Evolutionary conservation across 2,113 vertebrate species (phyloP).

Genomic region (Tenrec ecaudatus): DNA sequence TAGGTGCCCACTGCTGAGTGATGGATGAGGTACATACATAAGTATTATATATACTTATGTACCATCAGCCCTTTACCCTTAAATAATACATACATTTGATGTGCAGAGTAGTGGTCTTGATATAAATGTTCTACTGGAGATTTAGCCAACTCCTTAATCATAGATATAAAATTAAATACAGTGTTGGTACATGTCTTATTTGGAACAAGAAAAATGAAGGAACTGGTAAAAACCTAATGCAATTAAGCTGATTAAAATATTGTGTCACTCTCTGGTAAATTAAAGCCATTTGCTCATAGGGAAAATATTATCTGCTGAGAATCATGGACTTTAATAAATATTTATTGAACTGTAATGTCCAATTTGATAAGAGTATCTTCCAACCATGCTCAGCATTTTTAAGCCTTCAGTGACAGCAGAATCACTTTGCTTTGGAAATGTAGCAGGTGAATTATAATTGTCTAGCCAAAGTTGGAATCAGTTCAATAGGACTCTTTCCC

Average conservation of each 20-base stretch:
- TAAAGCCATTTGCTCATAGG: conserved; percentile 54
- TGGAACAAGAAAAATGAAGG: conserved; percentile 38
- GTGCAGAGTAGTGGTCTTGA: conserved; percentile 15
- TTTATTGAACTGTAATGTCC: conserved; percentile 67
- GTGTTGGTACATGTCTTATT: not conserved
- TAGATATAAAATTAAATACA: conserved; percentile 16
- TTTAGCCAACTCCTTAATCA: not conserved
- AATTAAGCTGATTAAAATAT: conserved; percentile 50
- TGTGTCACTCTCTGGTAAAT: not conserved
- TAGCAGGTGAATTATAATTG: conserved; percentile 53
- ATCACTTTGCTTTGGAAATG: conserved; percentile 57
- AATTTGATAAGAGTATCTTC: conserved; percentile 55
- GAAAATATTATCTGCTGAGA: conserved; percentile 32
- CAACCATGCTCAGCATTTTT: conserved; percentile 49
- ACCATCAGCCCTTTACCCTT: conserved; percentile 54
- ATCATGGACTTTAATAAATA: conserved; percentile 72
- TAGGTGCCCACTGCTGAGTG: too few relatives aligned
- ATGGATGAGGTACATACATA: not conserved
- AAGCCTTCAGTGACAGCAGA: conserved; percentile 50
- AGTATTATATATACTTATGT: conserved; percentile 29
- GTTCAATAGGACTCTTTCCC: conserved; percentile 50
- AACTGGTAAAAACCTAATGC: not conserved
- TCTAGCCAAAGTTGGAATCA: conserved; percentile 61
- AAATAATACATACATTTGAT: conserved; percentile 56
- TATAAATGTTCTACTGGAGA: conserved; percentile 6